Evolutionary conservation across 64 coral and sea anemone species (phyloP).

Genomic region (Stichodactyla helianthus): DNA sequence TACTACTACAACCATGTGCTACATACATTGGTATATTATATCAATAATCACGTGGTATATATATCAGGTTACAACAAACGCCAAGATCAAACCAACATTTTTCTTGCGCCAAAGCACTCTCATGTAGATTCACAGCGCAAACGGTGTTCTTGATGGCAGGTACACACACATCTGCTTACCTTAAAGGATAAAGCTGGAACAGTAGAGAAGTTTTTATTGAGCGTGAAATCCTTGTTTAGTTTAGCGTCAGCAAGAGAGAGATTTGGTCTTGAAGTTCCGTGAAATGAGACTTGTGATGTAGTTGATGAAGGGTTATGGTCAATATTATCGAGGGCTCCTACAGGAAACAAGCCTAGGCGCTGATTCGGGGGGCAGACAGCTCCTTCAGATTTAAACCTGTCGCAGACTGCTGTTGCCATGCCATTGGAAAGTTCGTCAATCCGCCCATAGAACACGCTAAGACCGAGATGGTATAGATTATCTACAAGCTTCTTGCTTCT

Average conservation of each 20-base stretch:
- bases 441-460: background rate
- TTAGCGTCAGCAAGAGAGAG: conserved; percentile 14
- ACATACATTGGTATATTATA: no score
- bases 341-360: conserved; percentile 25
- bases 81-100: background rate
- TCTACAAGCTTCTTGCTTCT: no score
- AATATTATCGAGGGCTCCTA: conserved; percentile 45
- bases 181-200: conserved; percentile 34
- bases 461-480: no score
- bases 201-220: conserved; percentile 31
- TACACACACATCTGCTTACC: conserved; percentile 10
- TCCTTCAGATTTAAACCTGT: conserved; percentile 33
- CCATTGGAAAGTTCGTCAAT: conserved; percentile 38
- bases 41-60: no score
- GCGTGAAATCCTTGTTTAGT: conserved; percentile 3
- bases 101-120: background rate
- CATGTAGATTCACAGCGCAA: background rate
- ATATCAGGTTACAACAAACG: no score
- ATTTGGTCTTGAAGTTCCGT: conserved; percentile 18
- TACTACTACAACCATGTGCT: no score
- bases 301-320: conserved; percentile 58
- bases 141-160: background rate
- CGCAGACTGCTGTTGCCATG: conserved; percentile 16
- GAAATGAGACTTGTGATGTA: conserved; percentile 55
- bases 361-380: conserved; percentile 31